Evolutionary conservation across 2,888 invertebrate genomes (phyloP), one percentile per base, ranked within the genome.

Genomic region (Pammene aurita): DNA sequence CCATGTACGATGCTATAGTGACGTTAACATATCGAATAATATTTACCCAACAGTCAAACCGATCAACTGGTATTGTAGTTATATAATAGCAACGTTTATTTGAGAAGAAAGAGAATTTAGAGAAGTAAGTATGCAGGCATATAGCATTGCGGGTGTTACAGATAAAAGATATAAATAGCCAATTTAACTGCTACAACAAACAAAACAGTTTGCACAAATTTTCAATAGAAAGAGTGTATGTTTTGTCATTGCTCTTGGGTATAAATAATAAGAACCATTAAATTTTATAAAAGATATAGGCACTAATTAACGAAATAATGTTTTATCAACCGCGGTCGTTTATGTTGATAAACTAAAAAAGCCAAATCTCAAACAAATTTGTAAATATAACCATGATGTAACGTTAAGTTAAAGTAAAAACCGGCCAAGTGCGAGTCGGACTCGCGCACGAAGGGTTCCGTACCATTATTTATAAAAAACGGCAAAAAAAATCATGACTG

Each of bases 21-120:
- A 68, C 68, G 63, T 64, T 35, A 58, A 63, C 68, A 58, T 44
- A 41, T 38, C 55, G 18, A 67, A 63, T 35, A 63, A 63, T 64
- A 68, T 68, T 64, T 68, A 52, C 16, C 50, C 62, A 62, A 57
- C 48, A 35, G 48, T 57, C 18, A 62, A 56, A 62, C 42, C 56
- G 57, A 67, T 67, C 67, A 56, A 50, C 35, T 50, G 38, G 44
- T 48, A 62, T 50, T 56, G 56, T 34, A 60, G 44, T 46, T 67
- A 67, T 41, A 50, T 62, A 50, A 67, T 44, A 38, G 26, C 18
- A 41, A 48, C 6, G 48, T 58, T 42, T 42, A 16, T 16, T 18
- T 44, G 42, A 35, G 50, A 41, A 44, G 1, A 26, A 26, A 2
- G 26, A 26, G 26, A 26, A 26, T 26, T 26, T 26, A 26, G 26